Base-by-base conservation (phyloP, 2,888 invertebrate species). In the Drosophila mimica region DNA sequence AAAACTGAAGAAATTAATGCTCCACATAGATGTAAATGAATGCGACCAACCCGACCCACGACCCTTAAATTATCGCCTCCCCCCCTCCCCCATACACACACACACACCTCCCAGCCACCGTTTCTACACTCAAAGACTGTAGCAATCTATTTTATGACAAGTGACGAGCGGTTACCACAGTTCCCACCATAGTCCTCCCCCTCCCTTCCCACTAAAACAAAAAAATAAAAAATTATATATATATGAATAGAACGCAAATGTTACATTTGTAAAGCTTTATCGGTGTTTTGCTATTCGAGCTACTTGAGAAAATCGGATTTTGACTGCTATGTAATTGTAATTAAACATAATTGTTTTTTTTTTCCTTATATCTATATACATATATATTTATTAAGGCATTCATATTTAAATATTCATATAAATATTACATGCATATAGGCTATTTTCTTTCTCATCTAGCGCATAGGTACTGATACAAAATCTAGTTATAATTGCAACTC, bases 251-350 rank as follows among this genome's bases (percentile, higher is more conserved):
- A 54, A 51, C 48, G 25, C 56, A 68, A 75, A 59, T 76, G 74
- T 69, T 74, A 75, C 54, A 63, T 63, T 75, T 70, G 31, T 74
- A 74, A 64, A 79, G 71, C 76, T 79, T 80, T 76, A 71, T 43
- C 76, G 72, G 63, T 65, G 76, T 68, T 65, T 59, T 70, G 71
- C 79, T 76, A 73, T 59, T 56, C 43, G 49, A 59, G 70, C 62
- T 56, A 51, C 38, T 56, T 53, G 46, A 54, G 59, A 70, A 67
- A 78, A 67, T 72, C 61, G 82, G 71, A 82, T 79, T 73, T 69
- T 53, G 85, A 88, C 88, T 84, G 85, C 85, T 82, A 76, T 80
- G 63, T 88, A 79, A 56, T 46, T 80, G 49, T 85, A 72, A 68
- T 57, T 75, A 77, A 49, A 70, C 46, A 40, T 59, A 78, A 33